Base-by-base conservation (phyloP, 2,797 vertebrate genomes). In the Ctenopoma kingsleyae region DNA sequence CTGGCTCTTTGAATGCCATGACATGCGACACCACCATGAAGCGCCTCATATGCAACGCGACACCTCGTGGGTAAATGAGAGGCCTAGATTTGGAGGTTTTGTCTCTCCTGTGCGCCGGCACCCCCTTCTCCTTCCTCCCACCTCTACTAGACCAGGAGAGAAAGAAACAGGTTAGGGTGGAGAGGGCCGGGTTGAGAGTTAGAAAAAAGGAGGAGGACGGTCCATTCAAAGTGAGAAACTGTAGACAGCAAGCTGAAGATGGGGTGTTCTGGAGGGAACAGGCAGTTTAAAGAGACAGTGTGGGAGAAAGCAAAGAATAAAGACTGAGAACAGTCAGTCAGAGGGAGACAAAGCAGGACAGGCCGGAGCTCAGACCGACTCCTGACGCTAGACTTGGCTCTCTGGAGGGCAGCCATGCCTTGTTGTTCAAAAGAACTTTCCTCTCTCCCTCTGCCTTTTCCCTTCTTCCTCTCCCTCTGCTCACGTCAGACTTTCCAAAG, bases 401-500 rank as follows among this genome's bases (percentile, higher is more conserved):
- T 92, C 89, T 94, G 93, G 92, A 93, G 87, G 83, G 79, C 80
- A 46, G 92, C 94, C 93, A 94, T 94, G 93, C 93, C 93, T 95
- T 94, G 94, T 94, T 95, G 89, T 92, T 92, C 84, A 89, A 84
- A 90, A 92, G 92, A 94, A 93, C 92, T 91, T 92, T 92, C 91
- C 85, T 11, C 60, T 53, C 69, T 25, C 66, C 65, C 72, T 66
- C 74, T 58, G 73, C 76, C 75, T 80, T 84, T 87, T 61, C 78
- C 80, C 83, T 66, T 83, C 79, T 76, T 88, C 82, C 83, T 82
- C 78, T 89, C 84, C 78, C 88, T 84, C 86, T 71, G 86, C 88
- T 92, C 87, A 87, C 92, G 93, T 95, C 94, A 95, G 89, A 94
- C 88, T 95, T 95, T 94, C 94, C 94, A 93, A 89, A 92, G 91